Percentiles rank a stretch among this genome's conserved stretches.
These are phyloP conservation scores for Marronus borbonicus DNA, from an alignment of 2,888 invertebrate species.

Conservation along the genomic window DNA sequence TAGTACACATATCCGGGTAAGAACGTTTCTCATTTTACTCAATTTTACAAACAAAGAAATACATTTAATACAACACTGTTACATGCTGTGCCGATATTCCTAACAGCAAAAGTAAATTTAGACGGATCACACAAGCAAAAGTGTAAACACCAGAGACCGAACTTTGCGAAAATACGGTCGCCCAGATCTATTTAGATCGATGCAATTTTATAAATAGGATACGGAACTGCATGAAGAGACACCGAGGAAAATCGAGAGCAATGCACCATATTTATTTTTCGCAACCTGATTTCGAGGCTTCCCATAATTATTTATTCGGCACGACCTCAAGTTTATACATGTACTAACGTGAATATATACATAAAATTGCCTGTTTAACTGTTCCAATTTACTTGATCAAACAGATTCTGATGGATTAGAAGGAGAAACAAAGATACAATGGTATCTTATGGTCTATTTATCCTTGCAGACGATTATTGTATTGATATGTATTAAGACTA, in stretches of 20 bases:
- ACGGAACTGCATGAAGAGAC: slow-evolving; percentile 29
- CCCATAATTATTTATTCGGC: slow-evolving; percentile 2
- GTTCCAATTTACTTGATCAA: not conserved
- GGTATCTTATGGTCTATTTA: too few relatives aligned
- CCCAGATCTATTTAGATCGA: slow-evolving; percentile 17
- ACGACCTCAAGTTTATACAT: not conserved
- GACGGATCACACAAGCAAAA: too few relatives aligned
- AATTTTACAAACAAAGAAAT: too few relatives aligned
- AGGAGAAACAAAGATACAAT: not conserved
- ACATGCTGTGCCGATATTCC: too few relatives aligned
- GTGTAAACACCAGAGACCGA: not conserved
- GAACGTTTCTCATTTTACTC: too few relatives aligned
- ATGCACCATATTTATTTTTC: slow-evolving; percentile 22
- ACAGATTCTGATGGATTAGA: not conserved
- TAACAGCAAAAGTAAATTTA: too few relatives aligned
- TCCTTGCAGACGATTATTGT: too few relatives aligned
- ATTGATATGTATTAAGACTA: too few relatives aligned
- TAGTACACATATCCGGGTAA: too few relatives aligned
- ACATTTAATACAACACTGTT: too few relatives aligned
- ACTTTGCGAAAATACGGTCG: not conserved
- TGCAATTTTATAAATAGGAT: slow-evolving; percentile 36
- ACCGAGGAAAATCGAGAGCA: slow-evolving; percentile 15
- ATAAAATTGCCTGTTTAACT: too few relatives aligned
- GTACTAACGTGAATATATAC: not conserved
- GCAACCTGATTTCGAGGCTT: slow-evolving; percentile 23